Evolutionary conservation across 64 coral and sea anemone species (phyloP), one percentile per base, ranked within the genome.

Genomic region (Astreopora myriophthalma): DNA sequence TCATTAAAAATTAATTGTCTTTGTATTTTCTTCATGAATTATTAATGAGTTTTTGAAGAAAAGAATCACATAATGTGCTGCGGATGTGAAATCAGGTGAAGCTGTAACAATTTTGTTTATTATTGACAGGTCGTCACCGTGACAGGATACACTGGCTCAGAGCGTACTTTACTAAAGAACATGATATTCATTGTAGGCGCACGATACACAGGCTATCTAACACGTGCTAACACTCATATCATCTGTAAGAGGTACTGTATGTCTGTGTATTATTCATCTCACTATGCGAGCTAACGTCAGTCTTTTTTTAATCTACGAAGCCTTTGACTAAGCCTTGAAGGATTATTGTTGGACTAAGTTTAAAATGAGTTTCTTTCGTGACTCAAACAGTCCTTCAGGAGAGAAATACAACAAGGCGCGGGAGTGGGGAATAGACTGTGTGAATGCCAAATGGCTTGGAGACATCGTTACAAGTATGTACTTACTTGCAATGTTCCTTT

Each of bases 131-230:
- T 83, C 31, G 95, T 98, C 42, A 89, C 94, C 20, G 94, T 98
- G 3, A 98, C 96, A 69, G 96, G 96, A 0, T 98, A 93, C 23
- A 79, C 90, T 8, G 96, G 94, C 6, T 40, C 70, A 9, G 94
- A 98, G 27, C 79, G 96, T 9, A 68, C 44, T 0, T 64, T 92
- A 39, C 34, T 98, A 16, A 95, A 95, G 62, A 98, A 98, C 71
- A 98, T 98, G 90, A 93, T 98, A 17, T 92, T 80, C 49, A 89
- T 98, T n/a, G 61, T 93, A 29, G 96, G 96, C 14, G 96, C 96
- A 16, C 90, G 75, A 42, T 98, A 98, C 79, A 92, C 93, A 7
- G 93, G 89, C 8, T 95, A 90, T 85, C 64, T 98, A 68, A 93
- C 85, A 30, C 81, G 93, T 8, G 48, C 67, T 11, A 94, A 95